Evolutionary conservation across 2,113 vertebrate species (phyloP), one percentile per base, ranked within the genome.

Genomic region (Sapayoa aenigma): DNA sequence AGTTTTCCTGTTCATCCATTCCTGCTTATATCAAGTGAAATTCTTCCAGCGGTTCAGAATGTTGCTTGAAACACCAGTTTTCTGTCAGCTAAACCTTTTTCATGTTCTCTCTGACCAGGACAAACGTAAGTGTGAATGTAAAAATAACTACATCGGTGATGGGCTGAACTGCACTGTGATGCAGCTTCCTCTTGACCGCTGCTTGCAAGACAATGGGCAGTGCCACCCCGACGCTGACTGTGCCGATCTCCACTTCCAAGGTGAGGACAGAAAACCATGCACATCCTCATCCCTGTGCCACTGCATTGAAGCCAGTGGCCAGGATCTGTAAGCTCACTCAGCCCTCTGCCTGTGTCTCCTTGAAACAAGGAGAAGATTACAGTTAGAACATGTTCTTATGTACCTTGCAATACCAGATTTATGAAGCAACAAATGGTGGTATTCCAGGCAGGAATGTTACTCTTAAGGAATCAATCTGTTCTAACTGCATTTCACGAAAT

Each of bases 201-300:
- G 99, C 96, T 87, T 98, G 84, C 98, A 99, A 84, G 97, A 98
- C 96, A 99, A 99, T 0, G 99, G 99, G 33, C 97, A 97, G 44
- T 99, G 99, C 93, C 98, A 99, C 30, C 81, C 96, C 0, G 97
- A 99, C 0, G 99, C 99, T 1, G 47, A 80, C 88, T 99, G 99
- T 19, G 85, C 96, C 0, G 99, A 99, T 84, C 98, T 99, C 52
- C 99, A 99, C 77, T 98, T 98, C 92, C 98, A 99, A 97, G 99
- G 99, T 99, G 68, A 96, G 98, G 90, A 25, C 18, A 27, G 37
- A 23, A 25, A 30, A 5, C 12, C 5, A 2, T 18, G 25, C 62
- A 14, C 2, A 1, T 20, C 79, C 2, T 28, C 11, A 3, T 58
- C 53, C 53, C 24, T 20, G 23, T 50, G 37, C 39, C 18, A 4